Base-by-base conservation (phyloP, 2,888 invertebrate genomes). In the Erannis defoliaria region DNA sequence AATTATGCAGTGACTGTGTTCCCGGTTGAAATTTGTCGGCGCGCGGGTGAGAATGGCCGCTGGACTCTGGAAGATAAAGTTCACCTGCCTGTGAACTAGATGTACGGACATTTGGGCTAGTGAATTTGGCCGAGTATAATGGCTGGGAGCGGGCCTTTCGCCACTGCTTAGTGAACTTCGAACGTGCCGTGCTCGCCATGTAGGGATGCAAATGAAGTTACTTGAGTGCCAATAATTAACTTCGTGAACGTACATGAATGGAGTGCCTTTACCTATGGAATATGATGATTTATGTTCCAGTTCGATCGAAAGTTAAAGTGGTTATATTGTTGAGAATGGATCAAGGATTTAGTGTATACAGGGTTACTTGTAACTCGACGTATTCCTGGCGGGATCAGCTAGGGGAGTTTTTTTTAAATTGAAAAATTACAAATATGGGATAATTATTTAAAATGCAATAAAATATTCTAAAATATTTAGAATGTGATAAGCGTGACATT, bases 1-100 rank as follows among this genome's bases (percentile, higher is more conserved):
- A 85, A 85, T 86, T 84, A 83, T 84, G 79, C 82, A 82, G 81
- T 82, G 81, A 84, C 26, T 26, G 26, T 26, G 83, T 84, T 83
- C 73, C 74, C 73, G 67, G 74, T 74, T 73, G 77, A 77, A 78
- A 80, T 83, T 80, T 79, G 75, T 71, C 72, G 73, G 73, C 29
- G 72, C 74, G 42, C 77, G 68, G 76, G 74, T 77, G 80, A 77
- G 78, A 82, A 81, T 77, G 76, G 62, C 46, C 55, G 59, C 33
- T 55, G 61, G 55, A 54, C 60, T 29, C 12, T 5, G 42, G 37
- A 73, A 78, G 77, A 76, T 81, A 80, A 77, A 73, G 75, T 69
- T 73, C 70, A 77, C 76, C 75, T 77, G 70, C 29, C 40, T 35
- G 51, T 48, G 54, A 46, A 37, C 45, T 45, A n/a, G 38, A 60